These are phyloP conservation scores for Pterocles burchelli DNA, from an alignment of 2,113 vertebrate species.

Conservation along the genomic window DNA sequence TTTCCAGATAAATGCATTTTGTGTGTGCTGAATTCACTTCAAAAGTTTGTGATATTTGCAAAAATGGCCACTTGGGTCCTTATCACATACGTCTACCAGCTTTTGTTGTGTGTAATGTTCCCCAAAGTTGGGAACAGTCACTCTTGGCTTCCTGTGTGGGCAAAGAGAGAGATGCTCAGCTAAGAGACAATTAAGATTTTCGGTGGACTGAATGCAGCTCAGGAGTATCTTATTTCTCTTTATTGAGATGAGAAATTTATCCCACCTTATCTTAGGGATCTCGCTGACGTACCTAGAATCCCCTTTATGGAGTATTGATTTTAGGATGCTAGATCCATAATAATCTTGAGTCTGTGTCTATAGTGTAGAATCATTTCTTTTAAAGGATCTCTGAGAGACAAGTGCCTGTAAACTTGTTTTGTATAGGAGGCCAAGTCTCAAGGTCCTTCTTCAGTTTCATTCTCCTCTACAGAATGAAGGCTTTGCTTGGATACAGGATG, in stretches of 20 bases:
- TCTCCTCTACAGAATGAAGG: background rate
- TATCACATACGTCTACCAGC: background rate
- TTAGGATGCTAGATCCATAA: background rate
- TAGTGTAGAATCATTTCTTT: background rate
- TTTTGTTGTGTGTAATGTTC: background rate
- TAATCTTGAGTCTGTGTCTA: background rate
- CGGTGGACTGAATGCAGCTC: background rate
- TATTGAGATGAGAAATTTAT: background rate
- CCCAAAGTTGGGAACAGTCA: background rate
- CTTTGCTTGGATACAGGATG: background rate
- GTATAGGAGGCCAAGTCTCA: background rate
- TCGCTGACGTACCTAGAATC: background rate
- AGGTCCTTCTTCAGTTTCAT: background rate
- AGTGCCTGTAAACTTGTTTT: background rate
- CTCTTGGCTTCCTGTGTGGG: background rate
- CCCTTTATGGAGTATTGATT: background rate
- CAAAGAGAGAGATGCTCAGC: background rate
- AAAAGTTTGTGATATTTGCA: constrained; percentile 37
- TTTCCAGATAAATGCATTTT: constrained; percentile 34
- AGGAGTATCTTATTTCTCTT: background rate
- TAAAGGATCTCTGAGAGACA: background rate
- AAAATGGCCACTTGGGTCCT: background rate
- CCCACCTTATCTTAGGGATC: background rate
- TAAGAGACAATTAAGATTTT: background rate
- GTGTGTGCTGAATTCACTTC: constrained; percentile 20